A percentile compares a stretch with the other conserved stretches of the same genome.
Conservation (phyloP, 2,113 vertebrate species). For the Oplegnathus fasciatus region DNA sequence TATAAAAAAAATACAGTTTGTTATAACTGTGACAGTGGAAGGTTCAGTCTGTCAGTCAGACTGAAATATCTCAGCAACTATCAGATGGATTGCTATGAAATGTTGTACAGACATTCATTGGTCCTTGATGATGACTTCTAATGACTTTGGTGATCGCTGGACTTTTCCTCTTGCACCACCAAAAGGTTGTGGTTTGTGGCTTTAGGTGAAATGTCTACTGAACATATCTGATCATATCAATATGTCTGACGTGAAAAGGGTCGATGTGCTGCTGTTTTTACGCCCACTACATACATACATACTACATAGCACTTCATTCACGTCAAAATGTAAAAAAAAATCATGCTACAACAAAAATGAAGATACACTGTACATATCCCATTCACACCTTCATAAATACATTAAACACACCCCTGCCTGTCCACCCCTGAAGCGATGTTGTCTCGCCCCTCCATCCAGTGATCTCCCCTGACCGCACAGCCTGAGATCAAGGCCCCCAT, state of each 20-base stretch:
- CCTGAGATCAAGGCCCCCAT: conserved; percentile 39
- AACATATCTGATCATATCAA: no score
- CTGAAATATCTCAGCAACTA: background rate
- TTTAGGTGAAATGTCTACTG: no score
- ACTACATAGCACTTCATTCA: background rate
- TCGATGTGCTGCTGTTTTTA: background rate
- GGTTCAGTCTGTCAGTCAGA: background rate
- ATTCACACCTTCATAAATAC: background rate
- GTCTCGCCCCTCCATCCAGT: background rate
- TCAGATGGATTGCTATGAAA: background rate
- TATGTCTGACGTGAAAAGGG: background rate
- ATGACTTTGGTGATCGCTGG: no score
- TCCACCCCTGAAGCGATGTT: background rate
- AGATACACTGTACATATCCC: background rate
- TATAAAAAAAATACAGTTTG: background rate
- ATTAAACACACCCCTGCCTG: conserved; percentile 19
- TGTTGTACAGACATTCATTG: background rate
- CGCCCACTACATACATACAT: no score
- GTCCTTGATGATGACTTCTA: no score
- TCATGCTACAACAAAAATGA: background rate
- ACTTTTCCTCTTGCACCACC: no score
- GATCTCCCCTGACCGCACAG: background rate
- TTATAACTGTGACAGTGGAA: background rate
- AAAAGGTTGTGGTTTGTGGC: no score
- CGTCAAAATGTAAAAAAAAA: no score